Conservation (phyloP, 2,113 vertebrate species). For the Oxygymnocypris stewartii region DNA sequence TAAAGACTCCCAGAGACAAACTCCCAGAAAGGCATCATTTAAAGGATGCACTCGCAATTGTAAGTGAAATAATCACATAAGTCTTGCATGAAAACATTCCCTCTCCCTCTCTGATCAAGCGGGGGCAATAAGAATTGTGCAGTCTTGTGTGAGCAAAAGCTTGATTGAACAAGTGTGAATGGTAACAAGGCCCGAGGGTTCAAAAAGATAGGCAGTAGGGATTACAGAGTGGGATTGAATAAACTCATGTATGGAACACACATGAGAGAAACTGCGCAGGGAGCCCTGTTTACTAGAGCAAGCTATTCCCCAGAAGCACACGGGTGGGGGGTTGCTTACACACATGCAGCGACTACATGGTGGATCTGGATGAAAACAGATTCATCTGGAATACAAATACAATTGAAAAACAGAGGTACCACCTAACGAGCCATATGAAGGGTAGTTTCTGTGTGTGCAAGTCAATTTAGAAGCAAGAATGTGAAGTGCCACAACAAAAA, state of each 20-base stretch:
- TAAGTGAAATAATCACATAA: not conserved
- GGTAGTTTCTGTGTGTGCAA: not conserved
- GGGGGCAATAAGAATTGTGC: constrained; percentile 3
- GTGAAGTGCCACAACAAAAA: not conserved
- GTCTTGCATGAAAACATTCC: not conserved
- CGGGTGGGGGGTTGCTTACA: not conserved
- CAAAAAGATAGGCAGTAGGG: not conserved
- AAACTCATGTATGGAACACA: not conserved
- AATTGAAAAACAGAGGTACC: not conserved
- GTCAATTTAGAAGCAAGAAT: not conserved
- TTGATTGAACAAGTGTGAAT: constrained; percentile 18
- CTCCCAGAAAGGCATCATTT: not conserved
- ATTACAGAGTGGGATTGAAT: constrained; percentile 10
- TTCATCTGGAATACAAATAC: not conserved
- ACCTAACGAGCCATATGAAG: not conserved
- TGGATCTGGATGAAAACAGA: constrained; percentile 13
- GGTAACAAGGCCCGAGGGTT: constrained; percentile 55
- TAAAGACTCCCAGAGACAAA: not conserved
- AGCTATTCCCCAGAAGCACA: not conserved
- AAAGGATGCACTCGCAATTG: not conserved
- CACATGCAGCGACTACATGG: not conserved
- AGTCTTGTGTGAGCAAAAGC: not conserved
- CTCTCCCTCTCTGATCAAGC: constrained; percentile 16
- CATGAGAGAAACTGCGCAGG: not conserved
- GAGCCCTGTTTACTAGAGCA: not conserved